A percentile compares a stretch with the other conserved stretches of the same genome.
These are phyloP conservation scores for Leptinotarsa peninsularis DNA, from an alignment of 2,888 invertebrate genomes.

Conservation along the genomic window DNA sequence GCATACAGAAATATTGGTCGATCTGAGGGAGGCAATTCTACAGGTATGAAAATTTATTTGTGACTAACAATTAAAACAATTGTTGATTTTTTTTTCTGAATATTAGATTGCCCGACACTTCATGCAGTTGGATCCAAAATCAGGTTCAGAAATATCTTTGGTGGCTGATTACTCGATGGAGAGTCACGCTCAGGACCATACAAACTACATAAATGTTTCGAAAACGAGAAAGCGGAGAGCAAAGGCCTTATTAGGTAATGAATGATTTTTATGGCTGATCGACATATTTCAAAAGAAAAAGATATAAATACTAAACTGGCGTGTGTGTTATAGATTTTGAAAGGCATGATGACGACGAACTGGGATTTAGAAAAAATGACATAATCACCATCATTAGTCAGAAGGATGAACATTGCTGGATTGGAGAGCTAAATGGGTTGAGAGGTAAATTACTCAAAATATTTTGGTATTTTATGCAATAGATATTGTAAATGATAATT, in stretches of 20 bases:
- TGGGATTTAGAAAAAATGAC: conserved; percentile 98
- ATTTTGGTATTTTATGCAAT: neutral
- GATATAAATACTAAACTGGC: no score
- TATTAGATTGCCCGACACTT: conserved; percentile 87
- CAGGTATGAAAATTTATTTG: conserved; percentile 71
- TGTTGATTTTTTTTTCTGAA: no score
- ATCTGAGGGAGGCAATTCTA: conserved; percentile 93
- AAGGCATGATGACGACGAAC: conserved; percentile 96
- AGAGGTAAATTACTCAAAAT: conserved; percentile 69
- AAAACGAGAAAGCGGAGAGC: conserved; percentile 89
- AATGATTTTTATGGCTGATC: conserved; percentile 3
- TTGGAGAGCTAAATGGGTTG: conserved; percentile 95
- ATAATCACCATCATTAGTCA: conserved; percentile 97
- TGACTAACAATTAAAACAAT: no score
- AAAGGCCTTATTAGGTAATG: conserved; percentile 84
- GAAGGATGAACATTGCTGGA: conserved; percentile 99
- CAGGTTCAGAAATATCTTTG: conserved; percentile 81
- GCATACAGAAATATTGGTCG: conserved; percentile 98
- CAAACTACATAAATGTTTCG: conserved; percentile 94
- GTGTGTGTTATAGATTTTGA: conserved; percentile 82
- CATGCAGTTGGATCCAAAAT: conserved; percentile 90
- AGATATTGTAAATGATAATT: no score
- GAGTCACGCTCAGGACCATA: conserved; percentile 93
- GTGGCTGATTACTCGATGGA: conserved; percentile 96
- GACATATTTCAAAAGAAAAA: neutral